Evolutionary conservation across 1,140 invertebrate species (phyloP).

Genomic region (Ceratoteleas bidentatus): DNA sequence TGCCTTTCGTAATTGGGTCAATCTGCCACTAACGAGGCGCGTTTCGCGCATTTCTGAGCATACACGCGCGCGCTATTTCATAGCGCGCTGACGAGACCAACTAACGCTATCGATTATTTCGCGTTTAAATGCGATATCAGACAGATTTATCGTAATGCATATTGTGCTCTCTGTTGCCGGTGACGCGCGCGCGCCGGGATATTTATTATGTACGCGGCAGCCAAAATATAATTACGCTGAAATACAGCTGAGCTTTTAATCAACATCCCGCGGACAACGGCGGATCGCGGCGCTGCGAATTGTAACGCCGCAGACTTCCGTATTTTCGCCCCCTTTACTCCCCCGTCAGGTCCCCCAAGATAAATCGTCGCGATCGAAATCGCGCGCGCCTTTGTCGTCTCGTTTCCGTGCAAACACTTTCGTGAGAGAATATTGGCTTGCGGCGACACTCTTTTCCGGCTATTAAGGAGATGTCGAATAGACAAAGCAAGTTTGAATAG

Average conservation of each 20-base stretch:
- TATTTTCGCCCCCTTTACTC: slow-evolving; percentile 8
- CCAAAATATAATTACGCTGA: slow-evolving; percentile 68
- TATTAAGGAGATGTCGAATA: no score
- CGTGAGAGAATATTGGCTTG: background rate
- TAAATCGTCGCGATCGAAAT: background rate
- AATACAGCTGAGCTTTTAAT: slow-evolving; percentile 66
- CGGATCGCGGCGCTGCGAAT: slow-evolving; percentile 30
- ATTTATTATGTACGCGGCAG: slow-evolving; percentile 64
- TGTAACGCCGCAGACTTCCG: slow-evolving; percentile 43
- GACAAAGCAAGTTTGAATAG: no score
- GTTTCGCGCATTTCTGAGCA: slow-evolving; percentile 63
- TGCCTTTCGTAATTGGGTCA: slow-evolving; percentile 69
- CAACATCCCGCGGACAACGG: slow-evolving; percentile 63
- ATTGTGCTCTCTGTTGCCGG: slow-evolving; percentile 49
- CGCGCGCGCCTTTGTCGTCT: background rate
- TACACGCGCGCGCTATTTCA: slow-evolving; percentile 56
- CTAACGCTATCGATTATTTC: slow-evolving; percentile 66
- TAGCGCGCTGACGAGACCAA: slow-evolving; percentile 60
- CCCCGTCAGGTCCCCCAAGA: background rate
- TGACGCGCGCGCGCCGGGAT: slow-evolving; percentile 52
- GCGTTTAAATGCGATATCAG: slow-evolving; percentile 67
- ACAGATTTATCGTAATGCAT: slow-evolving; percentile 68
- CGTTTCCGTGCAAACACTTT: background rate
- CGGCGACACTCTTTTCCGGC: no score
- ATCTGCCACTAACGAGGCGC: slow-evolving; percentile 66